Evolutionary conservation across 2,888 invertebrate species (phyloP).

Genomic region (Parascotia fuliginaria): DNA sequence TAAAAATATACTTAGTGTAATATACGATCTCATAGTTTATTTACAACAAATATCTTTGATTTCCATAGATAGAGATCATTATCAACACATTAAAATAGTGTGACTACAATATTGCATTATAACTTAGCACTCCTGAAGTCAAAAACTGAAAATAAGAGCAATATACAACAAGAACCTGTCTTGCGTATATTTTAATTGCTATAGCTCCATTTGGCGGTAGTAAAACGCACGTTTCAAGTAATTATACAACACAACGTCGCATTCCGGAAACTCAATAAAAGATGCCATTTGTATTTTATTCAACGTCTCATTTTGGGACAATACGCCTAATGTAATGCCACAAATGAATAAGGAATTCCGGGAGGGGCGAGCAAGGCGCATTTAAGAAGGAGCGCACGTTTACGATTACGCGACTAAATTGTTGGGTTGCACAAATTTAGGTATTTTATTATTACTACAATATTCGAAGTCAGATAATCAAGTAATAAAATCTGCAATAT

Average conservation of each 20-base stretch:
- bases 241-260: constrained; percentile 51
- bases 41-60: too few species aligned
- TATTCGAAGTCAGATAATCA: constrained; percentile 26
- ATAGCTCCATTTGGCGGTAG: constrained; percentile 27
- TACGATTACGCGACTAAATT: constrained; percentile 47
- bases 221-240: constrained; percentile 46
- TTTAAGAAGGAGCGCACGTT: constrained; percentile 42
- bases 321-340: constrained; percentile 79
- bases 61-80: too few species aligned
- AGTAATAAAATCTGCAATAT: constrained; percentile 22
- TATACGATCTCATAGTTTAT: too few species aligned
- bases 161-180: constrained; percentile 8
- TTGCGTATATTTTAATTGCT: constrained; percentile 30
- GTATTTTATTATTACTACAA: constrained; percentile 34
- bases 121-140: too few species aligned
- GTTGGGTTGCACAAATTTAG: constrained; percentile 37
- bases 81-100: too few species aligned
- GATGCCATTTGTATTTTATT: constrained; percentile 69
- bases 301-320: constrained; percentile 73
- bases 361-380: constrained; percentile 62
- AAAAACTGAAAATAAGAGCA: background rate
- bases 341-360: constrained; percentile 79
- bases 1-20: too few species aligned
- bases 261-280: constrained; percentile 67
- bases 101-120: too few species aligned